Conservation (phyloP, 2,888 invertebrate genomes). For the Panorpa germanica region DNA sequence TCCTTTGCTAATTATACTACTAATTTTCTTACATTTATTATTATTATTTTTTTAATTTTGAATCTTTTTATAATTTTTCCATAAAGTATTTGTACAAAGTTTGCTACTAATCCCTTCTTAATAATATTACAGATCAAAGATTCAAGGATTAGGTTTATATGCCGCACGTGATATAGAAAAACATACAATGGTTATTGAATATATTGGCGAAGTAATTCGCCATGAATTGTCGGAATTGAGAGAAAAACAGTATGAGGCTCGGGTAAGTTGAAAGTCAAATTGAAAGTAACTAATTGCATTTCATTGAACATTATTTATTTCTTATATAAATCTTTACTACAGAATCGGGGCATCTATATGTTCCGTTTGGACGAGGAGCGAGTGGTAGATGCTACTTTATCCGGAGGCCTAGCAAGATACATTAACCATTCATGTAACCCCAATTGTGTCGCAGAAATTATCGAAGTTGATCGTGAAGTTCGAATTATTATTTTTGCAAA, state of each 20-base stretch:
- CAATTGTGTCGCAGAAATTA: slow-evolving; percentile 96
- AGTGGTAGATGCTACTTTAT: slow-evolving; percentile 94
- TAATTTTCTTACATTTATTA: background rate
- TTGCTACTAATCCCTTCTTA: too few relatives aligned
- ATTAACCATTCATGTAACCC: slow-evolving; percentile 99
- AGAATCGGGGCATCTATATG: slow-evolving; percentile 97
- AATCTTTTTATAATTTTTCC: background rate
- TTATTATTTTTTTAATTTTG: slow-evolving; percentile 1
- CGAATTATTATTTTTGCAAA: slow-evolving; percentile 98
- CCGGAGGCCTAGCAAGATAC: slow-evolving; percentile 91
- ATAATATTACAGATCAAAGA: slow-evolving; percentile 52
- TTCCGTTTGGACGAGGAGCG: slow-evolving; percentile 95
- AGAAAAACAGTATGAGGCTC: slow-evolving; percentile 89
- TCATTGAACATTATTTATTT: slow-evolving; percentile 1
- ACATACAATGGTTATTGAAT: slow-evolving; percentile 99
- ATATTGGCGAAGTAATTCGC: slow-evolving; percentile 95
- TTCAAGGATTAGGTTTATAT: slow-evolving; percentile 92
- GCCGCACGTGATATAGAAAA: slow-evolving; percentile 95
- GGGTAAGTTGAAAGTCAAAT: slow-evolving; percentile 28
- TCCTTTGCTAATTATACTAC: slow-evolving; percentile 5
- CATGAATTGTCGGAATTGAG: slow-evolving; percentile 88
- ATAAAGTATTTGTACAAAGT: too few relatives aligned
- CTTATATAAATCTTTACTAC: slow-evolving; percentile 10
- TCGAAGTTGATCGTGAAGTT: slow-evolving; percentile 87
- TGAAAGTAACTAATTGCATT: background rate